A percentile compares a stretch with the other conserved stretches of the same genome.
phyloP scores from a whole-genome alignment of 2,888 invertebrate genomes.

The Gryllus longicercus region DNA sequence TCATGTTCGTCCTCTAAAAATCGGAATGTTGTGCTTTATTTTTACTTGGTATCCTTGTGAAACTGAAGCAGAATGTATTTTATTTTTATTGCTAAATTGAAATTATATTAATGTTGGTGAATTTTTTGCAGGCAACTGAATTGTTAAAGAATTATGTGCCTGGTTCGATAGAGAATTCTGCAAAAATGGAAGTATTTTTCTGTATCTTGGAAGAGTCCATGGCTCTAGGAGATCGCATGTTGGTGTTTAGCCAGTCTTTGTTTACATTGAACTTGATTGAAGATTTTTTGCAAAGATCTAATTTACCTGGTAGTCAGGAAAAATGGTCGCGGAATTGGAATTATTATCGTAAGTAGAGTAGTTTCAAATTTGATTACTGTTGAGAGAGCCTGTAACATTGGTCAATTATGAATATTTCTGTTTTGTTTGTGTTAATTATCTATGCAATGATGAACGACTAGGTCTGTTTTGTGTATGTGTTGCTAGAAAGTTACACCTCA shows the following conservation, averaged over 20 bases:
- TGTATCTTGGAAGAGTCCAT: constrained; percentile 87
- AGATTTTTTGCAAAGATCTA: constrained; percentile 76
- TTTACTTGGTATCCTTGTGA: too few relatives aligned
- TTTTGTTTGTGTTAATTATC: constrained; percentile 17
- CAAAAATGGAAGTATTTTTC: constrained; percentile 92
- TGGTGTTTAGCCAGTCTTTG: constrained; percentile 94
- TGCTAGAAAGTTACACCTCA: too few relatives aligned
- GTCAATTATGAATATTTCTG: not conserved
- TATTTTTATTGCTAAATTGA: too few relatives aligned
- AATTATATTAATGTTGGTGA: too few relatives aligned
- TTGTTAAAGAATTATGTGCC: constrained; percentile 80
- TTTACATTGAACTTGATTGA: constrained; percentile 94
- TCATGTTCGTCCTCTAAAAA: too few relatives aligned
- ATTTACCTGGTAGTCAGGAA: constrained; percentile 55
- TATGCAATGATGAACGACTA: too few relatives aligned
- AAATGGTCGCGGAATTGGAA: constrained; percentile 82
- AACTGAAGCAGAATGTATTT: too few relatives aligned
- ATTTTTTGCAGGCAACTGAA: constrained; percentile 60
- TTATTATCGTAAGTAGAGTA: constrained; percentile 76
- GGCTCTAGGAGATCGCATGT: constrained; percentile 79
- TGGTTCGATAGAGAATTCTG: constrained; percentile 87
- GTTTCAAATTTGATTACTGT: not conserved
- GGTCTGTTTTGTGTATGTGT: too few relatives aligned
- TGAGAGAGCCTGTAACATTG: not conserved
- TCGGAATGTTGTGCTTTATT: too few relatives aligned